Evolutionary conservation across 2,888 invertebrate species (phyloP).

Genomic region (Scaeva pyrastri): DNA sequence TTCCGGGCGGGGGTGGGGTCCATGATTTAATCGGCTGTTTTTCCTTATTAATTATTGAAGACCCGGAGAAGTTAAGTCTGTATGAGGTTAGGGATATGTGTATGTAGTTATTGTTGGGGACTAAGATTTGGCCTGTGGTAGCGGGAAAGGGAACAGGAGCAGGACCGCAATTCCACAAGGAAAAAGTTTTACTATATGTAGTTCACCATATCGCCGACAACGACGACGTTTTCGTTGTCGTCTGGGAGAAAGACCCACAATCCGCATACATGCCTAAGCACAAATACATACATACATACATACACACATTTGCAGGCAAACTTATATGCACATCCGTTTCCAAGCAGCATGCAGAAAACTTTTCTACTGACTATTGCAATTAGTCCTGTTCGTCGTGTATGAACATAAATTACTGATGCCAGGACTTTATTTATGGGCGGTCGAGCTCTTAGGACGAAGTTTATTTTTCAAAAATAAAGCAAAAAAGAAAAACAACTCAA

Average conservation of each 20-base stretch:
- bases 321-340: slow-evolving; percentile 64
- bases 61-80: slow-evolving; percentile 59
- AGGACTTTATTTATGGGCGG: slow-evolving; percentile 75
- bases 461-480: slow-evolving; percentile 42
- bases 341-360: slow-evolving; percentile 77
- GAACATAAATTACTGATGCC: slow-evolving; percentile 77
- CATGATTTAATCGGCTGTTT: slow-evolving; percentile 65
- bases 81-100: neutral
- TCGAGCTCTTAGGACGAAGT: slow-evolving; percentile 73
- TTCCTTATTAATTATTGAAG: slow-evolving; percentile 71
- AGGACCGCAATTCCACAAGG: slow-evolving; percentile 70
- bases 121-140: neutral
- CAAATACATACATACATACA: neutral
- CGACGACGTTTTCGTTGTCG: slow-evolving; percentile 16
- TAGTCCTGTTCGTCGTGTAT: slow-evolving; percentile 77
- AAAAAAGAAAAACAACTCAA: slow-evolving; percentile 38
- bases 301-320: neutral
- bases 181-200: slow-evolving; percentile 69
- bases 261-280: no score
- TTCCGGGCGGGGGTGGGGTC: slow-evolving; percentile 15
- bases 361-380: slow-evolving; percentile 77
- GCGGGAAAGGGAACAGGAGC: neutral
- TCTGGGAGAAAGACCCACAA: slow-evolving; percentile 14
- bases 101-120: neutral
- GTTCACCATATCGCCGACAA: slow-evolving; percentile 19